Percentiles rank a stretch among this genome's conserved stretches.
Conservation (phyloP, 2,888 invertebrate species). For the Clivina fossor region DNA sequence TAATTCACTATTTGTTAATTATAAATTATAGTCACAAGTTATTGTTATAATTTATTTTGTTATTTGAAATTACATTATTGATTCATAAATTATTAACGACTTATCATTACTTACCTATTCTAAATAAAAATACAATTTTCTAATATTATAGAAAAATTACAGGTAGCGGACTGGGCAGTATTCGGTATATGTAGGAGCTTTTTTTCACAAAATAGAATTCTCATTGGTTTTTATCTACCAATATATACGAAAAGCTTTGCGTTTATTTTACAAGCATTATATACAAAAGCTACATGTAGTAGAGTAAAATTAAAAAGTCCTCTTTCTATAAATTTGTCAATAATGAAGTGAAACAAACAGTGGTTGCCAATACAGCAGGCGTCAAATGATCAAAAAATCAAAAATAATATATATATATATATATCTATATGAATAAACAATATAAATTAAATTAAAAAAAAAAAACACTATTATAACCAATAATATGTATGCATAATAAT, state of each 20-base stretch:
- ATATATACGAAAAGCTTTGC: constrained; percentile 22
- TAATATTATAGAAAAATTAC: no score
- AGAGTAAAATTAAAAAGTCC: constrained; percentile 31
- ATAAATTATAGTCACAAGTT: no score
- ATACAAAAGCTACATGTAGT: constrained; percentile 31
- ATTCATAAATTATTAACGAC: no score
- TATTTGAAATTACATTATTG: no score
- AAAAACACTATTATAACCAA: background rate
- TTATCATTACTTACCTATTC: no score
- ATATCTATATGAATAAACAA: constrained; percentile 6
- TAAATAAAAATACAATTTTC: no score
- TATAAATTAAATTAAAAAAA: constrained; percentile 20
- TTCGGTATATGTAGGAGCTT: no score
- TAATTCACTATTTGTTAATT: no score
- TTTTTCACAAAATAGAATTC: no score
- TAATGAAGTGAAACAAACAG: constrained; percentile 24
- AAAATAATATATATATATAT: no score
- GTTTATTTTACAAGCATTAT: constrained; percentile 32
- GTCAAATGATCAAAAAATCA: background rate
- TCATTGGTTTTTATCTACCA: constrained; percentile 19
- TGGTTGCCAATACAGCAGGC: constrained; percentile 28
- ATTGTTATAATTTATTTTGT: no score
- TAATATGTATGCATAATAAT: constrained; percentile 6
- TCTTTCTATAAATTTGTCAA: constrained; percentile 26
- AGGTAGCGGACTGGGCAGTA: no score